A percentile compares a stretch with the other conserved stretches of the same genome.
Conservation (phyloP, 2,797 vertebrate species). For the Cirrhinus molitorella region DNA sequence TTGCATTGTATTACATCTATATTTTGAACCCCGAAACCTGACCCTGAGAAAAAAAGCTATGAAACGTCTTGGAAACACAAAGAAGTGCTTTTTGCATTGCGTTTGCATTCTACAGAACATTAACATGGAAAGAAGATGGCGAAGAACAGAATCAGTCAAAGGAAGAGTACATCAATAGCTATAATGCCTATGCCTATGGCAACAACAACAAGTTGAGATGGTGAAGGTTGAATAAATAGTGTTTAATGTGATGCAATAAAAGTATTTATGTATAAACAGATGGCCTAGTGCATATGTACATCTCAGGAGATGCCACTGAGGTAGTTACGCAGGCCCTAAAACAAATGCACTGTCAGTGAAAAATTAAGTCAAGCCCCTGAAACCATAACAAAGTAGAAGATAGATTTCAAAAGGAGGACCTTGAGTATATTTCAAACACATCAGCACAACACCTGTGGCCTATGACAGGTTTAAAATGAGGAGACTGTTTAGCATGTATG, state of each 20-base stretch:
- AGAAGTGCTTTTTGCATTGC: not conserved
- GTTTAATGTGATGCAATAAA: constrained; percentile 52
- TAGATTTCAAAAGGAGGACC: constrained; percentile 17
- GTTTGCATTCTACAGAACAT: not conserved
- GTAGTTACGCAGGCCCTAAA: constrained; percentile 44
- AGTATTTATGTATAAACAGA: constrained; percentile 64
- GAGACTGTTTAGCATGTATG: not conserved
- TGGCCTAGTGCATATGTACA: constrained; percentile 45
- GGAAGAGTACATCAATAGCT: constrained; percentile 40
- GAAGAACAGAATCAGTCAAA: not conserved
- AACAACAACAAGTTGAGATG: constrained; percentile 31
- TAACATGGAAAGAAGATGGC: not conserved
- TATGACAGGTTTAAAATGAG: constrained; percentile 11
- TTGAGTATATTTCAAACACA: constrained; percentile 7
- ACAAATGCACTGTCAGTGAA: constrained; percentile 55
- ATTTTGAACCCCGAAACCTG: constrained; percentile 5
- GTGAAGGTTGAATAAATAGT: constrained; percentile 54
- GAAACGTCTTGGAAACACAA: not conserved
- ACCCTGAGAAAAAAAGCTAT: constrained; percentile 2
- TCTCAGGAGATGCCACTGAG: constrained; percentile 53
- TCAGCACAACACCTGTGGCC: not conserved
- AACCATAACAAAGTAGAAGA: constrained; percentile 42
- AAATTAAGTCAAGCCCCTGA: constrained; percentile 42
- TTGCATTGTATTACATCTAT: not conserved
- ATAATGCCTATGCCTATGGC: constrained; percentile 44